Evolutionary conservation across 2,797 vertebrate genomes (phyloP), one percentile per base, ranked within the genome.

Genomic region (Uromys caudimaculatus): DNA sequence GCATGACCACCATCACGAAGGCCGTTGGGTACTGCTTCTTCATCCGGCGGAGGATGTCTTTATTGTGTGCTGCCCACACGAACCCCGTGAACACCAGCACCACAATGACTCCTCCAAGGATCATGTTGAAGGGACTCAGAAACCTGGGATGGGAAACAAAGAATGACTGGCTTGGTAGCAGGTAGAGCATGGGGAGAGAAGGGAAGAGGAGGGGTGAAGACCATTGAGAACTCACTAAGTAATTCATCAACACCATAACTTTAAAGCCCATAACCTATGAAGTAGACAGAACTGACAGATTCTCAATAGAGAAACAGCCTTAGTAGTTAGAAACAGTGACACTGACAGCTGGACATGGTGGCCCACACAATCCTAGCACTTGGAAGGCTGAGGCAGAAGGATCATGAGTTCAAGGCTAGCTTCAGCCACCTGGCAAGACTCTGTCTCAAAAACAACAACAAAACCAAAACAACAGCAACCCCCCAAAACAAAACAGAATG

Each of bases 41-140:
- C 98, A 99, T 98, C 96, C 98, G 99, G 98, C 99, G 99, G 90
- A 99, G 99, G 38, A 98, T 67, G 78, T 99, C 98, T 97, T 99
- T 99, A 98, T 99, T 99, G 97, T 99, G 99, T 0, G 99, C 99
- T 0, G 99, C 99, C 99, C 99, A 99, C 97, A 99, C 99, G 0
- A 99, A 99, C 0, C 99, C 99, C 56, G 98, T 98, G 98, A 99
- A 99, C 88, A 99, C 99, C 98, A 99, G 98, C 47, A 98, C 97
- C 97, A 99, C 99, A 97, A 99, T 99, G 0, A 98, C 90, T 10
- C 99, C 99, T 0, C 99, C 99, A 67, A 99, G 99, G 58, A 99
- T 98, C 99, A 99, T 99, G 91, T 99, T 99, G 76, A 99, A 97
- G 6, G 99, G 99, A 96, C 99, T 99, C 97, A 99, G 95, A 96